Evolutionary conservation across 2,797 vertebrate species (phyloP).

Genomic region (Pantherophis alleghaniensis): DNA sequence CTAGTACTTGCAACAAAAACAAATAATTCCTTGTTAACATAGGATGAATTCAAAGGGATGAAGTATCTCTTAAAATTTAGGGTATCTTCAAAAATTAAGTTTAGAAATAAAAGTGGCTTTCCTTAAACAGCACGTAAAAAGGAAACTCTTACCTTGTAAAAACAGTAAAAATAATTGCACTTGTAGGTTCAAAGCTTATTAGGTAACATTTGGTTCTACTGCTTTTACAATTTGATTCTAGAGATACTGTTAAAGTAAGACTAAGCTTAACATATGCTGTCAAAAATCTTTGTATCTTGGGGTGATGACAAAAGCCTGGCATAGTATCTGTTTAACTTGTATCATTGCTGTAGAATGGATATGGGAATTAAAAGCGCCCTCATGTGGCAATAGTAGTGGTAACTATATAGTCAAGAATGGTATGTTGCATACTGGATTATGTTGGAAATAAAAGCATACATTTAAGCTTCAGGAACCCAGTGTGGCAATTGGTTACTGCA

Average conservation of each 20-base stretch:
- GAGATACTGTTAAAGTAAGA: not conserved
- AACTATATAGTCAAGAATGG: not conserved
- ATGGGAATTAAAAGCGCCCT: constrained; percentile 6
- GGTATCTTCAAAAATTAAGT: not conserved
- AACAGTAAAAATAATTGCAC: not conserved
- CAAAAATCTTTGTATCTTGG: not conserved
- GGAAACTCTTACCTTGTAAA: not conserved
- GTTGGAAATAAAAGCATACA: not conserved
- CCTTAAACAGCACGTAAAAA: not conserved
- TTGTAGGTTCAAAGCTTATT: not conserved
- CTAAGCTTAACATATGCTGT: not conserved
- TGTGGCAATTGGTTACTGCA: not conserved
- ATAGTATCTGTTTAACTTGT: not conserved
- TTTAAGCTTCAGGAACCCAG: not conserved
- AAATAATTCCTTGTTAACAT: constrained; percentile 51
- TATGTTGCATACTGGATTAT: not conserved
- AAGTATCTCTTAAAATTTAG: not conserved
- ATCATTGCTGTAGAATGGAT: not conserved
- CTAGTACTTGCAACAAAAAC: constrained; percentile 51
- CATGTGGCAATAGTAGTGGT: not conserved
- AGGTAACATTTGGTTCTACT: not conserved
- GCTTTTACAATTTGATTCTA: not conserved
- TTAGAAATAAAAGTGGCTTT: not conserved
- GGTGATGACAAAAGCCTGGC: not conserved
- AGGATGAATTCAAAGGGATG: not conserved